Base-by-base conservation (phyloP, 1,140 invertebrate species). In the Nymphalis io region DNA sequence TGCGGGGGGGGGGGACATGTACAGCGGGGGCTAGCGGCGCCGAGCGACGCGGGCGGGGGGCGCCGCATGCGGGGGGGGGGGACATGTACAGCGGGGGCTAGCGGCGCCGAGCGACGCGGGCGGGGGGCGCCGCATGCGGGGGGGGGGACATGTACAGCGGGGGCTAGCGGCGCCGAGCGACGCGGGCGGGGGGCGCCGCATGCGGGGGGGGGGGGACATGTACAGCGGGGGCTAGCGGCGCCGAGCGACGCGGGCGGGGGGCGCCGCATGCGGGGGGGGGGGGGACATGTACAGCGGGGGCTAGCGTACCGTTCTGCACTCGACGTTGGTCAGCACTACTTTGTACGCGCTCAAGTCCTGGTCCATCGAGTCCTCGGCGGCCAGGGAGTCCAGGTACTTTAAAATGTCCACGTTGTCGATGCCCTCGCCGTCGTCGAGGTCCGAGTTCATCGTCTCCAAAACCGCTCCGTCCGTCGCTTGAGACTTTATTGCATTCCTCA, bases 11-110 rank as follows among this genome's bases (percentile, higher is more conserved):
- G n/a, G n/a, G n/a, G n/a, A n/a, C n/a, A n/a, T n/a, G n/a, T n/a
- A n/a, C n/a, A n/a, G n/a, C n/a, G n/a, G n/a, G n/a, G n/a, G 95
- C 96, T 16, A 94, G 92, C 62, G 92, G 88, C 40, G 93, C 1
- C 74, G 70, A 10, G 76, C 78, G 10, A 77, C 60, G 78, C 94
- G 93, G 63, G 93, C 92, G 53, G 94, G 87, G 69, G 94, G 92
- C 8, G 96, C 93, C 44, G 94, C 93, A n/a, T n/a, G n/a, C n/a
- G n/a, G n/a, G n/a, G n/a, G n/a, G n/a, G n/a, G n/a, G n/a, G n/a
- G n/a, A n/a, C n/a, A n/a, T n/a, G n/a, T n/a, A n/a, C 4, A 96
- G 92, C 23, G 93, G 92, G 84, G 95, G 96, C 60, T 93, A 92
- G 66, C 90, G 82, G n/a, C 8, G 91, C 82, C 0, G 83, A n/a